These are phyloP conservation scores for Lytechinus pictus DNA, from an alignment of 35 echinoderm and acorn worm genomes.

Conservation along the genomic window DNA sequence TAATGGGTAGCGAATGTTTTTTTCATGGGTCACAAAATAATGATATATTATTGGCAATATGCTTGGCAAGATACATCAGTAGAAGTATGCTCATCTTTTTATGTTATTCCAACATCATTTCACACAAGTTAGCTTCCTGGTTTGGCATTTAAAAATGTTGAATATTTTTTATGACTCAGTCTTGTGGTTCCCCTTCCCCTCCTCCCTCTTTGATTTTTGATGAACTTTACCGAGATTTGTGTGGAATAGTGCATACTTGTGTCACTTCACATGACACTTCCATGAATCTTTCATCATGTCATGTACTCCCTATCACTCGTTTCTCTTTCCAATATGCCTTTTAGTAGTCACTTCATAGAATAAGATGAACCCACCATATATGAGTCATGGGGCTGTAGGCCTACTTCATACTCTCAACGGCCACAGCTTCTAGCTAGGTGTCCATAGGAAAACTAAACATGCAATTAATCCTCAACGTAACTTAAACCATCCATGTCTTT, in stretches of 20 bases:
- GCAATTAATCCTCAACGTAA: background rate
- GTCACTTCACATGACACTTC: background rate
- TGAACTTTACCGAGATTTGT: background rate
- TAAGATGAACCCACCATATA: background rate
- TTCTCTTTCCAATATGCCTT: background rate
- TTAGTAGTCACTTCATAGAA: background rate
- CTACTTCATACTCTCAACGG: background rate
- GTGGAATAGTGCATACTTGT: background rate
- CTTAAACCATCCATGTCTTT: background rate
- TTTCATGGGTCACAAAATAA: too few species aligned
- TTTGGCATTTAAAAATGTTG: background rate
- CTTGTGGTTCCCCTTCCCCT: background rate
- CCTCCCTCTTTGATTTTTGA: background rate
- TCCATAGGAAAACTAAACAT: background rate
- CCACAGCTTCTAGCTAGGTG: background rate
- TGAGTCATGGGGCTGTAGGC: background rate
- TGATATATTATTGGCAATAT: too few species aligned
- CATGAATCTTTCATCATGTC: conserved; percentile 2
- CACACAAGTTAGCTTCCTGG: too few species aligned
- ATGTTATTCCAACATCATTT: background rate
- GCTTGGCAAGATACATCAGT: background rate
- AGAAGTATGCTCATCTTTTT: background rate
- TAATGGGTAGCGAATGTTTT: too few species aligned
- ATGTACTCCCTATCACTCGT: background rate
- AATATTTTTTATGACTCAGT: background rate